Evolutionary conservation across 37 sponge, comb jelly and placozoan genomes (phyloP).

Genomic region (Ephydatia muelleri): DNA sequence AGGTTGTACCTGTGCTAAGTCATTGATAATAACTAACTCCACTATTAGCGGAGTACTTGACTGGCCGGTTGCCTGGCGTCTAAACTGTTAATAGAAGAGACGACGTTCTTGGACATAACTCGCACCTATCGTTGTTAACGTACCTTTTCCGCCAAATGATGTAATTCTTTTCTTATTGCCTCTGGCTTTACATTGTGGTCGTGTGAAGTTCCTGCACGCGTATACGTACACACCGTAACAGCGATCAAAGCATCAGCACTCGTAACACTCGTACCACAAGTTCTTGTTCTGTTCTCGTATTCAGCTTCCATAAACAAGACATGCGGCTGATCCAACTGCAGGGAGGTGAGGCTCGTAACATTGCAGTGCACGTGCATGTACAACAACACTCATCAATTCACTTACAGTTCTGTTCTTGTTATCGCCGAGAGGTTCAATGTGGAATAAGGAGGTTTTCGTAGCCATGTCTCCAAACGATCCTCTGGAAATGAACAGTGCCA

Average conservation of each 20-base stretch:
- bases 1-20: conserved; percentile 30
- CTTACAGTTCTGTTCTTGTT: not conserved
- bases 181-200: too few relatives aligned
- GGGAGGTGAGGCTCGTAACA: too few relatives aligned
- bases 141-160: not conserved
- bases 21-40: conserved; percentile 65
- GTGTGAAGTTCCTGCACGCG: too few relatives aligned
- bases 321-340: conserved; percentile 40
- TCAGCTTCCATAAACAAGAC: conserved; percentile 41
- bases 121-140: too few relatives aligned
- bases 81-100: not conserved
- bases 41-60: too few relatives aligned
- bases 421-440: conserved; percentile 58
- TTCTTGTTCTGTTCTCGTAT: conserved; percentile 3
- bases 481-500: not conserved
- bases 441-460: conserved; percentile 25
- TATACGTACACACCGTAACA: too few relatives aligned
- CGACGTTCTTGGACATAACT: not conserved
- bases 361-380: too few relatives aligned
- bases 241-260: not conserved
- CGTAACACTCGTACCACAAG: conserved; percentile 26
- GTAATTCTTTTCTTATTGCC: too few relatives aligned
- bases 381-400: not conserved
- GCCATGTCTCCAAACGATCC: conserved; percentile 10
- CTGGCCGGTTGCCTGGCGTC: conserved; percentile 21